These are phyloP conservation scores for Rambutsinella grinnellia DNA, from an alignment of 2,888 invertebrate species.

Conservation along the genomic window DNA sequence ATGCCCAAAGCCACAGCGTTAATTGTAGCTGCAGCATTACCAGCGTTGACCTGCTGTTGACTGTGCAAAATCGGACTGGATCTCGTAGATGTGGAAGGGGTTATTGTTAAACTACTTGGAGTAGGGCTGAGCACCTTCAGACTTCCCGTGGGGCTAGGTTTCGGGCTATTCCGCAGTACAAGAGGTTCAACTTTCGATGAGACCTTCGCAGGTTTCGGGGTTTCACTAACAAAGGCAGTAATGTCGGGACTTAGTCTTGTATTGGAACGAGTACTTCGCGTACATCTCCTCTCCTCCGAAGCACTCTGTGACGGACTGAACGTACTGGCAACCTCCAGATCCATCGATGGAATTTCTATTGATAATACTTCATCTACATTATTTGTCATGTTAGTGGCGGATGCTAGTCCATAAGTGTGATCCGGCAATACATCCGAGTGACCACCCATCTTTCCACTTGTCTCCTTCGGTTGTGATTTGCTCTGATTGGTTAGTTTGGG, in stretches of 20 bases:
- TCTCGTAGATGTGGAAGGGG: constrained; percentile 55
- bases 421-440: constrained; percentile 36
- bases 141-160: constrained; percentile 65
- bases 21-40: constrained; percentile 41
- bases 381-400: constrained; percentile 75
- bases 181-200: constrained; percentile 54
- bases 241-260: constrained; percentile 68
- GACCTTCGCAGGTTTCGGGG: constrained; percentile 59
- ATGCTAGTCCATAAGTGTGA: constrained; percentile 47
- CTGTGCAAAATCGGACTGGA: constrained; percentile 53
- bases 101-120: constrained; percentile 48
- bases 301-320: constrained; percentile 45
- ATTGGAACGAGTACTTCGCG: constrained; percentile 68
- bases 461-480: constrained; percentile 27
- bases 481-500: constrained; percentile 55
- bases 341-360: constrained; percentile 82
- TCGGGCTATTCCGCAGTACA: constrained; percentile 65
- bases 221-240: constrained; percentile 63
- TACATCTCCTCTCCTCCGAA: constrained; percentile 69
- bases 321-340: constrained; percentile 70
- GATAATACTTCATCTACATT: constrained; percentile 71
- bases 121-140: constrained; percentile 59
- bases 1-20: constrained; percentile 47
- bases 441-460: constrained; percentile 22
- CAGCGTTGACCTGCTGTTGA: constrained; percentile 39